Evolutionary conservation across 2,113 vertebrate genomes (phyloP).

Genomic region (Delphinus delphis): DNA sequence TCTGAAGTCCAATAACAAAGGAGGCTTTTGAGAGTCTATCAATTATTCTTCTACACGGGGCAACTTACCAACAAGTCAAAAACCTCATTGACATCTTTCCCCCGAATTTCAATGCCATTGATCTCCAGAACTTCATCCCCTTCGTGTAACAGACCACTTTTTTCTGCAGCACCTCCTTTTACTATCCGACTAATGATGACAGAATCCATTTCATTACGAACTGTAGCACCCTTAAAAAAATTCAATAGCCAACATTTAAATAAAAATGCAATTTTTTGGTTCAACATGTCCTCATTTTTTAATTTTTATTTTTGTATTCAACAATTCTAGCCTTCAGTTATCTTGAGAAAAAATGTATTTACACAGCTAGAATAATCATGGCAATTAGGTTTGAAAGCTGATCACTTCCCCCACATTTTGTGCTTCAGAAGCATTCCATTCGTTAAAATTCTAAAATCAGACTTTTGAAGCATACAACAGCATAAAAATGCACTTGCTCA

Average conservation of each 20-base stretch:
- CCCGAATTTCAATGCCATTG: constrained; percentile 93
- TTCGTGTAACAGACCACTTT: constrained; percentile 94
- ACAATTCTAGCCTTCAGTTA: constrained; percentile 36
- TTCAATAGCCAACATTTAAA: constrained; percentile 13
- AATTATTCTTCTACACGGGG: not conserved
- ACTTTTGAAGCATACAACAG: constrained; percentile 13
- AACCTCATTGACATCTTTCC: constrained; percentile 96
- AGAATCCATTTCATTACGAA: constrained; percentile 95
- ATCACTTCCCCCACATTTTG: constrained; percentile 7
- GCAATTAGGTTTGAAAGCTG: constrained; percentile 18
- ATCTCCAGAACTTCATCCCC: constrained; percentile 97
- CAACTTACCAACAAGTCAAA: constrained; percentile 94
- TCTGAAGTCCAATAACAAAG: constrained; percentile 8
- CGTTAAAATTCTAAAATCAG: constrained; percentile 36
- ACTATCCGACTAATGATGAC: constrained; percentile 97
- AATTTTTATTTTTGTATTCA: not conserved
- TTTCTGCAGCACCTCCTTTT: constrained; percentile 94
- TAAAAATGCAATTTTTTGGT: constrained; percentile 23
- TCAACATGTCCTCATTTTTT: constrained; percentile 33
- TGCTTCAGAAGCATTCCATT: constrained; percentile 2
- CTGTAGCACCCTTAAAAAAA: constrained; percentile 92
- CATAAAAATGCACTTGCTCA: constrained; percentile 46
- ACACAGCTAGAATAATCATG: not conserved
- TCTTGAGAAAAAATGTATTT: constrained; percentile 3
- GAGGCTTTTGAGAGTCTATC: not conserved